Evolutionary conservation across 1,140 invertebrate species (phyloP).

Genomic region (Trichoplusia ni): DNA sequence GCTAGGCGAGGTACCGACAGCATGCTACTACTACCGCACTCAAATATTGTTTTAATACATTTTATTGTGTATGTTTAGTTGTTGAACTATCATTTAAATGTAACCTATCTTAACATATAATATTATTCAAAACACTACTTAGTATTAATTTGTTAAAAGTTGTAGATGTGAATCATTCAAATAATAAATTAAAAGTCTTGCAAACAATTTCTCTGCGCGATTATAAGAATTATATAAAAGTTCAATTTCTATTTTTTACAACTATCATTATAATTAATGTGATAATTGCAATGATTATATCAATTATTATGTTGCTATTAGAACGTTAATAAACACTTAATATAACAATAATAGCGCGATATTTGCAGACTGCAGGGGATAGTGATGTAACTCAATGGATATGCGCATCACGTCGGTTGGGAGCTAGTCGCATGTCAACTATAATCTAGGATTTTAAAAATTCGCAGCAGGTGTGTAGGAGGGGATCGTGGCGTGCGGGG

Average conservation of each 20-base stretch:
- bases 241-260: neutral
- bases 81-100: neutral
- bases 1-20: constrained; percentile 58
- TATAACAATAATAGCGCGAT: neutral
- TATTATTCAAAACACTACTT: neutral
- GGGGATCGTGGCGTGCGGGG: constrained; percentile 32
- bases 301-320: neutral
- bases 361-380: constrained; percentile 31
- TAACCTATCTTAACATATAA: neutral
- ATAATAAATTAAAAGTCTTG: neutral
- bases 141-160: neutral
- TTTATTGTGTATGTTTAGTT: too few relatives aligned
- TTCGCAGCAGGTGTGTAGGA: constrained; percentile 73
- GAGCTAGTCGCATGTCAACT: constrained; percentile 70
- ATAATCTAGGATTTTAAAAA: constrained; percentile 80
- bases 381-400: constrained; percentile 63
- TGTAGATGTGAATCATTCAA: too few relatives aligned
- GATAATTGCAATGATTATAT: neutral
- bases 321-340: neutral
- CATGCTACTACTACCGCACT: constrained; percentile 36
- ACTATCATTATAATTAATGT: too few relatives aligned
- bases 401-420: constrained; percentile 65
- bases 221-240: neutral
- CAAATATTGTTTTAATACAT: neutral
- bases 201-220: neutral